These are phyloP conservation scores for Muscicapa striata DNA, from an alignment of 2,797 vertebrate species.

Conservation along the genomic window DNA sequence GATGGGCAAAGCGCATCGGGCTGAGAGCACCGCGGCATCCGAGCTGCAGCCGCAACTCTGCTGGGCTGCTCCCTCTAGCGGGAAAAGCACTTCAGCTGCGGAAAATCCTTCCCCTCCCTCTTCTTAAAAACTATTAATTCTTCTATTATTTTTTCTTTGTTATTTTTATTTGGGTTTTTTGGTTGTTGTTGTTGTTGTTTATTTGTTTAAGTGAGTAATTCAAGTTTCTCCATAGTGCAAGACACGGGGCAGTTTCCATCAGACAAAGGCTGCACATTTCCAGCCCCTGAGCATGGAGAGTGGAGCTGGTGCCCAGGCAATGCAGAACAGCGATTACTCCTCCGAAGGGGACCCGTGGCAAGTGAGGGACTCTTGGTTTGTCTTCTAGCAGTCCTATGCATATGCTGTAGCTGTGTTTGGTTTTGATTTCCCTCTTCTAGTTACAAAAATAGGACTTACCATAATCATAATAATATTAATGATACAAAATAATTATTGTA, in stretches of 20 bases:
- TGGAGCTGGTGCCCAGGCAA: background rate
- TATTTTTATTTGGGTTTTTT: fast-evolving
- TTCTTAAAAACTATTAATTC: background rate
- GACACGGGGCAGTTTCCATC: background rate
- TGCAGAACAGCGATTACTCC: background rate
- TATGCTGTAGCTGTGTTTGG: background rate
- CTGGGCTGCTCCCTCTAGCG: constrained; percentile 74
- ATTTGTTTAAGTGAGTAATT: constrained; percentile 8
- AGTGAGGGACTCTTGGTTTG: background rate
- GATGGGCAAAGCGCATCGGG: background rate
- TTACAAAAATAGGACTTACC: constrained; percentile 67
- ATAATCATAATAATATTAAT: constrained; percentile 54
- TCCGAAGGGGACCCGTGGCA: background rate
- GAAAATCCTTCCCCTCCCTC: fast-evolving
- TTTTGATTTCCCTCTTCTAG: constrained; percentile 27
- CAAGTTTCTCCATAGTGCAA: constrained; percentile 70
- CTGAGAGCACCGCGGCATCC: background rate
- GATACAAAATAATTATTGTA: constrained; percentile 64
- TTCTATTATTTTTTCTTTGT: fast-evolving
- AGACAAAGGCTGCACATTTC: background rate
- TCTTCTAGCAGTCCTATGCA: background rate
- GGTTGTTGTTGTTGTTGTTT: background rate
- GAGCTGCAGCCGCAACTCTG: background rate
- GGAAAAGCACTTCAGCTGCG: background rate
- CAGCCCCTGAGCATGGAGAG: background rate